Evolutionary conservation across 2,888 invertebrate genomes (phyloP).

Genomic region (Epistrophe grossulariae): DNA sequence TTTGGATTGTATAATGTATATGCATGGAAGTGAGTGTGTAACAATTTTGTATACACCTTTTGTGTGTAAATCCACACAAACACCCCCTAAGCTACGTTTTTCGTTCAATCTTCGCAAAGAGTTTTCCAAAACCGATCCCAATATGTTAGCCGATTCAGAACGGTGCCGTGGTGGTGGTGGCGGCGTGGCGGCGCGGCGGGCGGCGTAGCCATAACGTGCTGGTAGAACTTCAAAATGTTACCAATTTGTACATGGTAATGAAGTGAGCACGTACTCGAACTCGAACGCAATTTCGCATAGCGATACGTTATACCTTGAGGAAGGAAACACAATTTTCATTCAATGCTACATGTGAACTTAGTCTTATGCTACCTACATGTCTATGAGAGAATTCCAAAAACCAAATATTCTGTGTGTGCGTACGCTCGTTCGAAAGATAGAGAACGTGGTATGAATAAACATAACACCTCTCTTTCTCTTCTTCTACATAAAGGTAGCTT

Average conservation of each 20-base stretch:
- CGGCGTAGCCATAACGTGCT: not conserved
- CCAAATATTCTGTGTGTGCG: not conserved
- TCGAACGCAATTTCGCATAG: conserved; percentile 73
- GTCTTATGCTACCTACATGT: conserved; percentile 13
- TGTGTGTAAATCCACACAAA: conserved; percentile 57
- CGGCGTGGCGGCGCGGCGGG: not conserved
- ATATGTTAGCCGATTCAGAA: not conserved
- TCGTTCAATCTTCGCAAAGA: conserved; percentile 2
- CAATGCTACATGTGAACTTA: conserved; percentile 54
- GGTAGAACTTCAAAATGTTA: conserved; percentile 54
- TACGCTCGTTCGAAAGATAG: conserved; percentile 30
- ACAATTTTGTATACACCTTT: conserved; percentile 55
- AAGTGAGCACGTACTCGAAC: conserved; percentile 73
- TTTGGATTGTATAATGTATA: conserved; percentile 14
- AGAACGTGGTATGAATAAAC: conserved; percentile 66
- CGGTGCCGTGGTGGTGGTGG: too few relatives aligned
- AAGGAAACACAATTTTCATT: conserved; percentile 62
- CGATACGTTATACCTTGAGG: conserved; percentile 51
- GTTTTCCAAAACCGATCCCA: not conserved
- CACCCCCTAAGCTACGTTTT: conserved; percentile 20
- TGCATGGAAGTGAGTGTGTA: conserved; percentile 17
- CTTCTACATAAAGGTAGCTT: not conserved
- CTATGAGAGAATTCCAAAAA: conserved; percentile 9
- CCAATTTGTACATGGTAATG: conserved; percentile 74
- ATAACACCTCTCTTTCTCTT: not conserved